Evolutionary conservation across 2,888 invertebrate genomes (phyloP).

Genomic region (Drosophila pseudotalamancana): DNA sequence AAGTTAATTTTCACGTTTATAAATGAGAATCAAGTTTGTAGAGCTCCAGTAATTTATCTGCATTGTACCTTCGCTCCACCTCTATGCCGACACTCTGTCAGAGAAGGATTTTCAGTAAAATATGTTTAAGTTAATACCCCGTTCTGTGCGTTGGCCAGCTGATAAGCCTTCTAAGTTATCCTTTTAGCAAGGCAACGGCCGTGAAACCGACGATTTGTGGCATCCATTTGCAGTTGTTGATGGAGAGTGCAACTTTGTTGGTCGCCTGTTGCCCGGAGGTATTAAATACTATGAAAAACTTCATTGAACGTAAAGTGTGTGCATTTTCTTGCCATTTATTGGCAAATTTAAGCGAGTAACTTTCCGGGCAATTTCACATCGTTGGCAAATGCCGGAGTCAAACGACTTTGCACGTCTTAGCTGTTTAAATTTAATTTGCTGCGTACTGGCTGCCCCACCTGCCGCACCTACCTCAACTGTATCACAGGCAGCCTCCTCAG

Average conservation of each 20-base stretch:
- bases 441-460: conserved; percentile 19
- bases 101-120: neutral
- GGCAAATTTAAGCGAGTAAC: conserved; percentile 45
- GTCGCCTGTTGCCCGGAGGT: conserved; percentile 1
- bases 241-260: conserved; percentile 34
- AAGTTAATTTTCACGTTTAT: conserved; percentile 55
- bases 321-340: conserved; percentile 30
- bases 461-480: conserved; percentile 7
- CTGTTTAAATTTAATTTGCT: conserved; percentile 77
- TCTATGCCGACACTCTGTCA: conserved; percentile 23
- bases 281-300: conserved; percentile 42
- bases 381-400: conserved; percentile 39
- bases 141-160: conserved; percentile 34
- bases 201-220: conserved; percentile 3
- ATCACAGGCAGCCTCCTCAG: too few species aligned
- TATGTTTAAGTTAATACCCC: too few species aligned
- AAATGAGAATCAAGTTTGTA: conserved; percentile 49
- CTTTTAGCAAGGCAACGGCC: neutral
- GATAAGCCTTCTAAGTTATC: conserved; percentile 7
- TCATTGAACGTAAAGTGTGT: conserved; percentile 15
- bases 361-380: conserved; percentile 48
- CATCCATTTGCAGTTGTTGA: conserved; percentile 11
- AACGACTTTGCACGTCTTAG: conserved; percentile 63
- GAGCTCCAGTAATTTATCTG: conserved; percentile 41
- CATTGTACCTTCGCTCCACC: conserved; percentile 19